Percentiles rank a stretch among this genome's conserved stretches.
Evolutionary conservation across 2,888 invertebrate genomes (phyloP).

Genomic region (Acrocyrtus sp.): DNA sequence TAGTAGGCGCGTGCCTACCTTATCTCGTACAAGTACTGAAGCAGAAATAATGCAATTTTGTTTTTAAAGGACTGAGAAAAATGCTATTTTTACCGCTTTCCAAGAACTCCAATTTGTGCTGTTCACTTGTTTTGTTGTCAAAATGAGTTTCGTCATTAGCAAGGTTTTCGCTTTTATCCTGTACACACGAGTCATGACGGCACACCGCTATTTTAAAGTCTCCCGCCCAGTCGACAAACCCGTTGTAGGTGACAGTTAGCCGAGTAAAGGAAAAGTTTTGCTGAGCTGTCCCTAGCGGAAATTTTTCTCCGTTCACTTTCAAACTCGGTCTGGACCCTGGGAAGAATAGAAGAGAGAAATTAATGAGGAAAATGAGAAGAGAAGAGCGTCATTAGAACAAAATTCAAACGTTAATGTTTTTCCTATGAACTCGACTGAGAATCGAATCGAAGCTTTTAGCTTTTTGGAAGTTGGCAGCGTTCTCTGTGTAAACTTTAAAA

Average conservation of each 20-base stretch:
- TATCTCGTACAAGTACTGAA: too few relatives aligned
- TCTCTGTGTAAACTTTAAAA: too few relatives aligned
- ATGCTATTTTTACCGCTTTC: slow-evolving; percentile 31
- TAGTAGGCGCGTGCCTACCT: too few relatives aligned
- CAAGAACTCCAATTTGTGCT: slow-evolving; percentile 19
- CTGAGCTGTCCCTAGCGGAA: slow-evolving; percentile 12
- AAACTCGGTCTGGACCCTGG: slow-evolving; percentile 33
- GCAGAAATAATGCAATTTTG: too few relatives aligned
- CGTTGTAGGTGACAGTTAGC: slow-evolving; percentile 49
- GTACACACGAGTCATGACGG: slow-evolving; percentile 15
- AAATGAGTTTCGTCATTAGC: background rate
- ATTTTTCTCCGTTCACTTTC: slow-evolving; percentile 30
- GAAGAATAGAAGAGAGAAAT: too few relatives aligned
- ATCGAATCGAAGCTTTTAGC: too few relatives aligned
- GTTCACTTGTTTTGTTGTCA: background rate
- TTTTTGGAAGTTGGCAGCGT: too few relatives aligned
- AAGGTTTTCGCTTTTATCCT: too few relatives aligned
- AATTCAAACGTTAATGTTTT: background rate
- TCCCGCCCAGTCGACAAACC: slow-evolving; percentile 49
- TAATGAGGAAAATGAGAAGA: background rate
- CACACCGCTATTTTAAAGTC: slow-evolving; percentile 39
- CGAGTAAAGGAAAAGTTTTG: slow-evolving; percentile 21
- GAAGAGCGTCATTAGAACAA: background rate
- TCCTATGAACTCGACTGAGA: too few relatives aligned
- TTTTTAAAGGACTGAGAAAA: too few relatives aligned